Evolutionary conservation across 1,140 invertebrate genomes (phyloP).

Genomic region (Himalopsyche phryganea): DNA sequence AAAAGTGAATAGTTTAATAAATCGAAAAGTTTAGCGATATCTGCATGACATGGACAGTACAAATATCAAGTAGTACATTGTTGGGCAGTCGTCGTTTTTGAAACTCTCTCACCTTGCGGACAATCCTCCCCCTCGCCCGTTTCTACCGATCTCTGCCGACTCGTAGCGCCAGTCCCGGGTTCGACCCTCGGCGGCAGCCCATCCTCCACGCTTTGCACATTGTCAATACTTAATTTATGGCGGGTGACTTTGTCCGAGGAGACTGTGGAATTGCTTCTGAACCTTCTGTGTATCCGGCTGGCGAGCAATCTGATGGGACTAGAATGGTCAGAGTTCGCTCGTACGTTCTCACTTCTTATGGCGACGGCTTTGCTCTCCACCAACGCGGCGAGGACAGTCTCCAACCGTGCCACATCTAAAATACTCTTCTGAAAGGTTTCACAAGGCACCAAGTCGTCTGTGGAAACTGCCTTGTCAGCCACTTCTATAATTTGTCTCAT

Average conservation of each 20-base stretch:
- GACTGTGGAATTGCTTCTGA: conserved; percentile 28
- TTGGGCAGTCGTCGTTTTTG: too few relatives aligned
- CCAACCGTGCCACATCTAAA: conserved; percentile 45
- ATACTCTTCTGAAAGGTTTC: conserved; percentile 37
- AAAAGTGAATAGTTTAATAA: too few relatives aligned
- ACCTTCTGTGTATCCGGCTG: conserved; percentile 25
- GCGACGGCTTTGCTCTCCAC: conserved; percentile 48
- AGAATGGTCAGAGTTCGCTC: conserved; percentile 25
- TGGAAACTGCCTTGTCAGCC: conserved; percentile 55
- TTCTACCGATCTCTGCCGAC: conserved; percentile 7
- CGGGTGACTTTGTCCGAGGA: conserved; percentile 25
- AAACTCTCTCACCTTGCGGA: conserved; percentile 19
- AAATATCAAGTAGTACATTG: too few relatives aligned
- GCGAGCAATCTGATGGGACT: conserved; percentile 28
- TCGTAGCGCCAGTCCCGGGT: background rate
- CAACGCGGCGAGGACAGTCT: conserved; percentile 50
- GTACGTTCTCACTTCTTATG: conserved; percentile 28
- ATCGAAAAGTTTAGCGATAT: too few relatives aligned
- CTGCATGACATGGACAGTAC: too few relatives aligned
- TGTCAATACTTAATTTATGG: conserved; percentile 29
- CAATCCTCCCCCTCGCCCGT: conserved; percentile 8
- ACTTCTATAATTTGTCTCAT: conserved; percentile 39
- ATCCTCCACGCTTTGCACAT: conserved; percentile 21
- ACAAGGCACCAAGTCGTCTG: conserved; percentile 41
- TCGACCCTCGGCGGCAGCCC: background rate